Evolutionary conservation across 2,888 invertebrate species (phyloP).

Genomic region (Drosophila acutilabella): DNA sequence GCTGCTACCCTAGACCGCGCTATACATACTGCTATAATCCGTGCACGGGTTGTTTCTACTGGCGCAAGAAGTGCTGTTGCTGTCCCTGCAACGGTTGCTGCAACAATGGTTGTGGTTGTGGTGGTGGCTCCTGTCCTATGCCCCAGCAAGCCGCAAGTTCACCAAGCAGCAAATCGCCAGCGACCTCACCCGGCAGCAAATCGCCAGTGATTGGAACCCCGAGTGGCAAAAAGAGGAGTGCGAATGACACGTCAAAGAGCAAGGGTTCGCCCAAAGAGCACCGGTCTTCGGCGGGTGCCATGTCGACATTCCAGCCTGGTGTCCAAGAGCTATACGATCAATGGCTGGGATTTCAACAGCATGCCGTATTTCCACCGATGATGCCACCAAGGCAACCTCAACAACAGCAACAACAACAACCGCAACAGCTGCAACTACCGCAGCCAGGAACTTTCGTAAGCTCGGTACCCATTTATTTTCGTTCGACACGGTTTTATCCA

Average conservation of each 20-base stretch:
- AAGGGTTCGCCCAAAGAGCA: background rate
- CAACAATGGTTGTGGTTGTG: constrained; percentile 1
- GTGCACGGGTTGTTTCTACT: constrained; percentile 53
- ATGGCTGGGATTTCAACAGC: constrained; percentile 35
- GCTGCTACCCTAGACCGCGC: constrained; percentile 19
- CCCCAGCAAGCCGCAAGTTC: background rate
- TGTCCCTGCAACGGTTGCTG: constrained; percentile 18
- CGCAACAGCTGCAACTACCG: background rate
- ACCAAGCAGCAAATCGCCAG: background rate
- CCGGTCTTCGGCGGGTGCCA: constrained; percentile 28
- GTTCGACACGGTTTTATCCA: background rate
- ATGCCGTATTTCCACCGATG: background rate
- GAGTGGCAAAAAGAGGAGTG: background rate
- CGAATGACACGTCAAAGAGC: background rate
- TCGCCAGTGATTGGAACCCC: background rate
- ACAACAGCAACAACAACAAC: background rate
- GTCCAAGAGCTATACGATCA: constrained; percentile 4
- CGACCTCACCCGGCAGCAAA: background rate
- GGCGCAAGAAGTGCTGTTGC: constrained; percentile 24
- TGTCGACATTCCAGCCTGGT: constrained; percentile 8
- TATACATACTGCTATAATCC: constrained; percentile 54
- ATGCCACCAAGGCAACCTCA: background rate
- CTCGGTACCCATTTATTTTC: background rate
- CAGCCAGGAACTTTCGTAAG: background rate
- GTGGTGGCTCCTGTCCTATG: constrained; percentile 16